These are phyloP conservation scores for Venustoraphidia nigricollis DNA, from an alignment of 2,888 invertebrate species.

Conservation along the genomic window DNA sequence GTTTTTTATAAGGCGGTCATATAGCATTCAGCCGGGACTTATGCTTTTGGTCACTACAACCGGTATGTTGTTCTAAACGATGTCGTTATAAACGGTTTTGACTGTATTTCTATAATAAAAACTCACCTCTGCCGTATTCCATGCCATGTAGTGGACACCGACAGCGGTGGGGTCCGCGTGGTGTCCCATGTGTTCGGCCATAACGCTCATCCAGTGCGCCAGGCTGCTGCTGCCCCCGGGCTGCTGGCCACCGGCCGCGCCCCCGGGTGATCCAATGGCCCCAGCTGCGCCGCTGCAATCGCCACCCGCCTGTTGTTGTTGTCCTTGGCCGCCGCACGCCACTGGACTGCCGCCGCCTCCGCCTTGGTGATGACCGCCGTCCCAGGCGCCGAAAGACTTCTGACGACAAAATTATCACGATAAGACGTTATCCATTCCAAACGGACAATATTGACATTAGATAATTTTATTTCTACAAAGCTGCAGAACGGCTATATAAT, in stretches of 20 bases:
- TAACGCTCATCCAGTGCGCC: conserved; percentile 94
- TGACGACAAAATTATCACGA: no score
- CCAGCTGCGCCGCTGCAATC: conserved; percentile 26
- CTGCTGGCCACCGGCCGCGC: conserved; percentile 26
- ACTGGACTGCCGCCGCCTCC: neutral
- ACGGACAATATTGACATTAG: no score
- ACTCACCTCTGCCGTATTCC: conserved; percentile 45
- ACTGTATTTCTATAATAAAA: no score
- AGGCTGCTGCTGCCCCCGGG: conserved; percentile 52
- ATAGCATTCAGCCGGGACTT: no score
- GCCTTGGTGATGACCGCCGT: neutral
- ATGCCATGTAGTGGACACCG: conserved; percentile 49
- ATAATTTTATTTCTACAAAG: no score
- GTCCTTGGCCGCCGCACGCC: neutral
- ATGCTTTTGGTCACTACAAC: no score
- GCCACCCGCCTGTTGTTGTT: conserved; percentile 6
- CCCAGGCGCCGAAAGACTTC: neutral
- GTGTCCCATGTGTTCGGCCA: conserved; percentile 89
- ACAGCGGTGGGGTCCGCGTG: conserved; percentile 36
- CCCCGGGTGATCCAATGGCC: conserved; percentile 30
- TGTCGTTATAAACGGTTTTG: no score
- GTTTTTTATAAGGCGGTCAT: no score
- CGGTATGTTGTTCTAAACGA: no score
- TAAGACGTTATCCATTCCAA: no score
- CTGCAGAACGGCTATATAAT: no score